Evolutionary conservation across 2,888 invertebrate genomes (phyloP).

Genomic region (Frankliniella intonsa): DNA sequence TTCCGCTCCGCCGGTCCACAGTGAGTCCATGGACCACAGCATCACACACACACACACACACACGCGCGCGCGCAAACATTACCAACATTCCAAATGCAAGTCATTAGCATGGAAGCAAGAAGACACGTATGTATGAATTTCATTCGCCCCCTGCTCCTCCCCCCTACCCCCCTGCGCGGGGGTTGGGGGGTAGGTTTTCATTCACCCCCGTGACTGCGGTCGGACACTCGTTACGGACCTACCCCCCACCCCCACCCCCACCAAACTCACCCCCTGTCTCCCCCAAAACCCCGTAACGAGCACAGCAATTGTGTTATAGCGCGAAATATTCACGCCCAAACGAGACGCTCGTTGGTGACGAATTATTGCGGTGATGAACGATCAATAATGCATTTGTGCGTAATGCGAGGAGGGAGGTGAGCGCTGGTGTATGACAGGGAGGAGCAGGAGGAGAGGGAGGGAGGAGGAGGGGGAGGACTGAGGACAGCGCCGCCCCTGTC

Average conservation of each 20-base stretch:
- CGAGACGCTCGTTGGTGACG: neutral
- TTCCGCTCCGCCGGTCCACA: too few relatives aligned
- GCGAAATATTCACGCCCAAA: neutral
- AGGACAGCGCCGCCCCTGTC: neutral
- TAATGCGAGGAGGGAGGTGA: neutral
- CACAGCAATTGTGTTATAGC: neutral
- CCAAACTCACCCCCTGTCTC: neutral
- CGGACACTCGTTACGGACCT: neutral
- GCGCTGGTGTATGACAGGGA: neutral
- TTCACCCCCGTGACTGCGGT: neutral
- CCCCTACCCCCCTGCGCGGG: neutral
- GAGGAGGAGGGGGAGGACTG: neutral
- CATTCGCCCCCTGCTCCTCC: too few relatives aligned
- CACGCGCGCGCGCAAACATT: too few relatives aligned
- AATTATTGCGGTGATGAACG: neutral
- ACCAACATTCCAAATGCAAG: too few relatives aligned
- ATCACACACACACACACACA: too few relatives aligned
- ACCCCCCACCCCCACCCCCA: too few relatives aligned
- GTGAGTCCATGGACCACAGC: too few relatives aligned
- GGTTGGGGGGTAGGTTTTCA: neutral
- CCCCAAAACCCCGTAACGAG: neutral
- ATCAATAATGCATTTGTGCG: conserved; percentile 5
- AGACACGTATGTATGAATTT: too few relatives aligned
- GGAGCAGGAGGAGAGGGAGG: neutral
- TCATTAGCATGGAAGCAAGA: too few relatives aligned